These are phyloP conservation scores for Oophaga pumilio DNA, from an alignment of 2,113 vertebrate species.

Conservation along the genomic window DNA sequence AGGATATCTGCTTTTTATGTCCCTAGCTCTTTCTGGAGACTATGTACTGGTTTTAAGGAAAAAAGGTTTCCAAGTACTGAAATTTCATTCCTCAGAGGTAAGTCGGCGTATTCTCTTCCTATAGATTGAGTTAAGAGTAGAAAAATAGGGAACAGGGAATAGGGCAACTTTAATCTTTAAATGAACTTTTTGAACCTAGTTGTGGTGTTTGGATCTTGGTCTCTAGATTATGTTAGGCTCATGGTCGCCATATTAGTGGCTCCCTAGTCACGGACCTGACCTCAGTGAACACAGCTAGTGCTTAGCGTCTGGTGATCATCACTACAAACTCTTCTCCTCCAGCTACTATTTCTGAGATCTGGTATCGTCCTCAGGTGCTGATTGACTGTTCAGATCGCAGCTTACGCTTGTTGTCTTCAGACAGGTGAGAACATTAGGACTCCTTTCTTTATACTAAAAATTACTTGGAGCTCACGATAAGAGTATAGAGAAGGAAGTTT, in stretches of 20 bases:
- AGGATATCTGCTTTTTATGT: neutral
- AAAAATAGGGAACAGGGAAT: neutral
- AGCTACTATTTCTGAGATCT: neutral
- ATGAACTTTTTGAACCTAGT: neutral
- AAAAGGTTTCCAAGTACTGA: constrained; percentile 37
- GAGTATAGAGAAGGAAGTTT: neutral
- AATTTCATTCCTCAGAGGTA: constrained; percentile 30
- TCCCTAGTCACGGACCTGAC: too few species aligned
- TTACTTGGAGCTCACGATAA: neutral
- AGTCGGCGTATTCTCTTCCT: neutral
- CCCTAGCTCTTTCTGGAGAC: constrained; percentile 17
- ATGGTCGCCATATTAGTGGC: neutral
- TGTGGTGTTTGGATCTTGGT: neutral
- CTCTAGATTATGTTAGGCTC: neutral
- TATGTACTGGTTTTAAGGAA: constrained; percentile 4
- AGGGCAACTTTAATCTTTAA: neutral
- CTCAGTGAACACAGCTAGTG: neutral
- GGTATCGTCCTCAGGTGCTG: constrained; percentile 3
- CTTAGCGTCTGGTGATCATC: neutral
- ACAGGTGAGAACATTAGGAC: constrained; percentile 31
- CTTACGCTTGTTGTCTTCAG: constrained; percentile 47
- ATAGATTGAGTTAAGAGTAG: neutral
- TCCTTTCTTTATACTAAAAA: neutral
- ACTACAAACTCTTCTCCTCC: neutral
- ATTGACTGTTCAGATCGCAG: constrained; percentile 20